Evolutionary conservation across 2,797 vertebrate species (phyloP).

Genomic region (Phataginus tricuspis): DNA sequence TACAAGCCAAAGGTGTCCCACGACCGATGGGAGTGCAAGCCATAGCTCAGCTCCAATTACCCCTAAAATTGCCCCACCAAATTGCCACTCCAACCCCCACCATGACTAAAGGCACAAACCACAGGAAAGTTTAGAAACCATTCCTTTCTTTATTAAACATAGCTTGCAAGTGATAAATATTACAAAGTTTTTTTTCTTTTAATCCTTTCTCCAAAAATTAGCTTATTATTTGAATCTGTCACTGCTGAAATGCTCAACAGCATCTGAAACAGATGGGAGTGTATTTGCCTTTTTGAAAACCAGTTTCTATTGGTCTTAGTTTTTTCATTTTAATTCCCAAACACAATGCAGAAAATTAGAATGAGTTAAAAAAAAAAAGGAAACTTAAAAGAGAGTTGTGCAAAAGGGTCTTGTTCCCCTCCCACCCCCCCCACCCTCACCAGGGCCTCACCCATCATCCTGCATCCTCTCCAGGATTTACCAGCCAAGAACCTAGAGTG

Average conservation of each 20-base stretch:
- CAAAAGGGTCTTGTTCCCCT: constrained; percentile 93
- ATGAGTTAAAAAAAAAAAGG: constrained; percentile 70
- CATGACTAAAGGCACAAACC: constrained; percentile 67
- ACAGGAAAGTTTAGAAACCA: constrained; percentile 90
- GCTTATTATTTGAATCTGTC: constrained; percentile 93
- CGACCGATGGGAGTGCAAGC: not conserved
- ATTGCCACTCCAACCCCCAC: not conserved
- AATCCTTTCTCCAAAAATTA: constrained; percentile 96
- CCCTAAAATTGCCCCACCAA: not conserved
- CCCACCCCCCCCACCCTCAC: constrained; percentile 69
- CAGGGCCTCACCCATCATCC: constrained; percentile 61
- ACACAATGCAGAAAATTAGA: constrained; percentile 93
- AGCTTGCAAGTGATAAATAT: constrained; percentile 99
- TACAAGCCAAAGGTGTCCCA: not conserved
- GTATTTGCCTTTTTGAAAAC: constrained; percentile 81
- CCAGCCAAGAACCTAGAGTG: constrained; percentile 25
- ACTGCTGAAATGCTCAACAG: constrained; percentile 95
- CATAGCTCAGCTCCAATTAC: not conserved
- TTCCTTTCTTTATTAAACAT: constrained; percentile 99
- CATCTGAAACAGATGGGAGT: constrained; percentile 90
- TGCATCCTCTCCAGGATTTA: constrained; percentile 45
- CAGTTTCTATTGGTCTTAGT: constrained; percentile 89
- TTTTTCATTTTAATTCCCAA: constrained; percentile 87
- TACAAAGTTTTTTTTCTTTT: constrained; percentile 94
- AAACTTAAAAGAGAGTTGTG: constrained; percentile 90